These are phyloP conservation scores for Asarcornis scutulata DNA, from an alignment of 2,113 vertebrate genomes.

Conservation along the genomic window DNA sequence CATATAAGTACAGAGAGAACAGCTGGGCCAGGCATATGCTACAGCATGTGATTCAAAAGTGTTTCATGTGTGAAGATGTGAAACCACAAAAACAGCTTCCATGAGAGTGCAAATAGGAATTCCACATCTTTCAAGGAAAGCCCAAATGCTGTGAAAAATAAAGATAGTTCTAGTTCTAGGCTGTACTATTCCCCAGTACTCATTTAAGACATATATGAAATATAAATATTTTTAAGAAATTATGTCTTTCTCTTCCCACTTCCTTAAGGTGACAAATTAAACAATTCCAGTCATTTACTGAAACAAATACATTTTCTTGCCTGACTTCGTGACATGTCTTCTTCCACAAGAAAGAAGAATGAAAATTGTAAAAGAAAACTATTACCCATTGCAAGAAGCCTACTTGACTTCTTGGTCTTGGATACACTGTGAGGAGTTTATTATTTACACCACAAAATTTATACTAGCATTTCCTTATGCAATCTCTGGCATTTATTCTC, in stretches of 20 bases:
- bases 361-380: slow-evolving; percentile 41
- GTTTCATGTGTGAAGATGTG: neutral
- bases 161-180: neutral
- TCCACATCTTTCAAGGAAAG: slow-evolving; percentile 27
- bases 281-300: neutral
- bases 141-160: slow-evolving; percentile 35
- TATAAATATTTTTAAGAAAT: slow-evolving; percentile 1
- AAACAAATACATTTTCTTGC: neutral
- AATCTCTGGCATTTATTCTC: neutral
- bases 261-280: slow-evolving; percentile 16
- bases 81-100: slow-evolving; percentile 35
- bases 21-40: slow-evolving; percentile 48
- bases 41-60: slow-evolving; percentile 14
- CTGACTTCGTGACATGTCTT: neutral
- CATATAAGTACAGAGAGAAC: neutral
- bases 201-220: neutral
- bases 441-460: neutral
- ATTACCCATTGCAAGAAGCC: neutral
- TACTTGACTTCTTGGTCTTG: neutral
- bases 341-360: slow-evolving; percentile 31
- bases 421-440: neutral
- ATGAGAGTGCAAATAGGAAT: neutral
- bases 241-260: neutral
- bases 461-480: neutral
- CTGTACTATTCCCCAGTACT: neutral